A percentile compares a stretch with the other conserved stretches of the same genome.
Evolutionary conservation across 2,797 vertebrate species (phyloP).

Genomic region (Epinephelus malabaricus): DNA sequence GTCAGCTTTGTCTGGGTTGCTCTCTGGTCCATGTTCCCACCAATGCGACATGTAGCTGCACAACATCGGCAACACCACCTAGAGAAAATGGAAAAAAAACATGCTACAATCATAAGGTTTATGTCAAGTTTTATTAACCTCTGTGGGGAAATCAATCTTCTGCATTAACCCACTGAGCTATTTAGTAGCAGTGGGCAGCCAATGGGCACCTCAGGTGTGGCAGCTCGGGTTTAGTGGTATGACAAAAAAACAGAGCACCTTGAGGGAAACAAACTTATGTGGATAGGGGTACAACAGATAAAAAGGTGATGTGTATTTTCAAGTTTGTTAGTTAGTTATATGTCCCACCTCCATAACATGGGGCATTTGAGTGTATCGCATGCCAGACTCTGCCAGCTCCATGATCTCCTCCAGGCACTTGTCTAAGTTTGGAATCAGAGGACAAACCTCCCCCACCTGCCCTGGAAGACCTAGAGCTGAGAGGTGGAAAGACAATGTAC

Average conservation of each 20-base stretch:
- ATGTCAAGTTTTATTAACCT: background rate
- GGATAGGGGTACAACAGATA: background rate
- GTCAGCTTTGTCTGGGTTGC: slow-evolving; percentile 82
- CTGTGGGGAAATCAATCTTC: background rate
- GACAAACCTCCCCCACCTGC: slow-evolving; percentile 91
- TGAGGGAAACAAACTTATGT: background rate
- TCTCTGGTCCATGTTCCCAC: slow-evolving; percentile 96
- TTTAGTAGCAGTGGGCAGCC: background rate
- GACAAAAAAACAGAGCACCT: background rate
- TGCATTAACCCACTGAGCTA: background rate
- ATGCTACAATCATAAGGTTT: background rate
- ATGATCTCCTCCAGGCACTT: slow-evolving; percentile 95
- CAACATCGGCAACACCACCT: slow-evolving; percentile 94
- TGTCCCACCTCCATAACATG: slow-evolving; percentile 89
- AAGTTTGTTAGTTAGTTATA: background rate
- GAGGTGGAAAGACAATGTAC: slow-evolving; percentile 5
- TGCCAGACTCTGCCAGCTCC: slow-evolving; percentile 93
- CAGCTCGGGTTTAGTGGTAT: background rate
- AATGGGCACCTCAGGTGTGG: background rate
- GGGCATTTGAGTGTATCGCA: slow-evolving; percentile 96
- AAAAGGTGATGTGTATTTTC: background rate
- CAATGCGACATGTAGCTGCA: slow-evolving; percentile 98
- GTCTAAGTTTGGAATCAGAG: slow-evolving; percentile 91
- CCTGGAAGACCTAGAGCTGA: slow-evolving; percentile 88
- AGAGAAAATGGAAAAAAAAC: background rate